Percentiles rank a stretch among this genome's conserved stretches.
Conservation (phyloP, 1,140 invertebrate species). For the Temnothorax nylanderi region DNA sequence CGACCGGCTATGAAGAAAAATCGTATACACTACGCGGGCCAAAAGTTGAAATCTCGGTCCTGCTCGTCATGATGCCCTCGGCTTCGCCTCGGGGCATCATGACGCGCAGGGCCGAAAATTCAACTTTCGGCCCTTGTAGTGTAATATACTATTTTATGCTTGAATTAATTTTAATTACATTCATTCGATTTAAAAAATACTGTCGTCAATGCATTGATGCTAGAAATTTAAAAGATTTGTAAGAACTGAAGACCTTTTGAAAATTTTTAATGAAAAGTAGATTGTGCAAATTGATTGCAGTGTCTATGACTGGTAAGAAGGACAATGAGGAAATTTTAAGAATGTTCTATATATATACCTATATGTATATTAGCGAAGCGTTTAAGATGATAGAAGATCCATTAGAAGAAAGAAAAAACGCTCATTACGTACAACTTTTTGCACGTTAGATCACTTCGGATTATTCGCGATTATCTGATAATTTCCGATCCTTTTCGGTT, state of each 20-base stretch:
- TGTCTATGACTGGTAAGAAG: not conserved
- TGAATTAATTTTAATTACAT: not conserved
- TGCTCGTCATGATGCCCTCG: no score
- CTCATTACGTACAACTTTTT: not conserved
- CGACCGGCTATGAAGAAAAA: no score
- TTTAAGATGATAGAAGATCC: not conserved
- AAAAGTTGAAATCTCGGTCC: no score
- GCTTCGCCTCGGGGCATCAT: no score
- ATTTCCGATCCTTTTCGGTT: conserved; percentile 5
- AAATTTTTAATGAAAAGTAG: not conserved
- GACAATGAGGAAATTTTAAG: not conserved
- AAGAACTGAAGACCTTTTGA: not conserved
- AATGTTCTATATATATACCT: not conserved
- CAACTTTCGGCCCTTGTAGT: no score
- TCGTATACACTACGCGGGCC: no score
- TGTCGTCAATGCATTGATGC: not conserved
- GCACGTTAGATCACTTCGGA: not conserved
- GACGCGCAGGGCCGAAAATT: no score
- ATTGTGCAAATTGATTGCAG: not conserved
- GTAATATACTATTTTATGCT: conserved; percentile 2
- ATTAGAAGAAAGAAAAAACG: not conserved
- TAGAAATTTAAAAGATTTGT: not conserved
- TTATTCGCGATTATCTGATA: not conserved
- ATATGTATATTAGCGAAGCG: not conserved
- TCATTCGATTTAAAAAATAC: not conserved